Evolutionary conservation across 2,797 vertebrate genomes (phyloP).

Genomic region (Schizopygopsis malacanthus): DNA sequence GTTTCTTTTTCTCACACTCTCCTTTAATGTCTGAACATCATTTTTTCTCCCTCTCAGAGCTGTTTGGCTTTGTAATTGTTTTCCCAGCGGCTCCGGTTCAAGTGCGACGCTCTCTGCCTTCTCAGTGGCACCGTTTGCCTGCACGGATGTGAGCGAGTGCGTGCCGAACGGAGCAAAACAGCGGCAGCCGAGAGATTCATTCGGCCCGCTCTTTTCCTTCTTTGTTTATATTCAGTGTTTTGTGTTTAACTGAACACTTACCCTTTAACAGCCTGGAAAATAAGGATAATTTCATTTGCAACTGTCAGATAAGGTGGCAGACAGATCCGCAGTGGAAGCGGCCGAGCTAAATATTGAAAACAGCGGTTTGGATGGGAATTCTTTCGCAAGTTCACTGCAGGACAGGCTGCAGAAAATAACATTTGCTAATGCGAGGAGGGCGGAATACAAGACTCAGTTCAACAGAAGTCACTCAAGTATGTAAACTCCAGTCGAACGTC

Average conservation of each 20-base stretch:
- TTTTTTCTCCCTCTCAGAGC: neutral
- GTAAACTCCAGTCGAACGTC: conserved; percentile 32
- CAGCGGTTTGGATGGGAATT: conserved; percentile 42
- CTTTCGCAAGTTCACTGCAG: conserved; percentile 42
- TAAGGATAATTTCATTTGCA: conserved; percentile 28
- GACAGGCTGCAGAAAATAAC: conserved; percentile 47
- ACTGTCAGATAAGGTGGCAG: conserved; percentile 47
- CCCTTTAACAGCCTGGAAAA: conserved; percentile 48
- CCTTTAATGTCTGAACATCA: conserved; percentile 31
- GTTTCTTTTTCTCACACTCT: neutral
- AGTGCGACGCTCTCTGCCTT: conserved; percentile 17
- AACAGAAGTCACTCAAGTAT: conserved; percentile 44
- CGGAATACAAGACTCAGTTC: conserved; percentile 40
- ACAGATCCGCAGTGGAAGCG: neutral
- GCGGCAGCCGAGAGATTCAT: neutral
- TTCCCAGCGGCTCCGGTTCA: conserved; percentile 35
- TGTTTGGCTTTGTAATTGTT: conserved; percentile 39
- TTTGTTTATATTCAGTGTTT: conserved; percentile 49
- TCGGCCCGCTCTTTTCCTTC: neutral
- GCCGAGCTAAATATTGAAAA: conserved; percentile 46
- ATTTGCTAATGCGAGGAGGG: conserved; percentile 44
- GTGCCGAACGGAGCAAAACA: conserved; percentile 1
- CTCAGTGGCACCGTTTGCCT: conserved; percentile 42
- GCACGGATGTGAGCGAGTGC: neutral
- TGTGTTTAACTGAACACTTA: conserved; percentile 41